phyloP scores from a whole-genome alignment of 2,113 vertebrate genomes.

The Phalacrocorax aristotelis region DNA sequence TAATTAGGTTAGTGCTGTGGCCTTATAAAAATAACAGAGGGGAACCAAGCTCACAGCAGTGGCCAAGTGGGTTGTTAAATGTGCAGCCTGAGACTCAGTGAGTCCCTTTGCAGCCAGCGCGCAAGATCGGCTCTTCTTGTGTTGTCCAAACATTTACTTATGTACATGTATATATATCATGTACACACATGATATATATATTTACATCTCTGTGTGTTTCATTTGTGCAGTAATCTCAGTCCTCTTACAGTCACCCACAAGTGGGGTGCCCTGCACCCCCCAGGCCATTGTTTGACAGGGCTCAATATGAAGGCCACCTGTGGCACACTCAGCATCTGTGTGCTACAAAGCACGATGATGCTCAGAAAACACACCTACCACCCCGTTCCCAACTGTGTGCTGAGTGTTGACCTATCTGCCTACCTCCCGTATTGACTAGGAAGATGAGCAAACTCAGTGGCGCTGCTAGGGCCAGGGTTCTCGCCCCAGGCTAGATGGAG shows the following conservation, averaged over 20 bases:
- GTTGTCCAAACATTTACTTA: background rate
- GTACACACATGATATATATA: accelerated
- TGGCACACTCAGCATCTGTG: background rate
- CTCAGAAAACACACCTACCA: background rate
- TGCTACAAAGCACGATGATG: background rate
- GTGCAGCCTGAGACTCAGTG: accelerated
- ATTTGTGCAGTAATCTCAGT: background rate
- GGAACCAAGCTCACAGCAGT: background rate
- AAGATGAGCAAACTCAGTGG: background rate
- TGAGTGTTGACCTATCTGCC: background rate
- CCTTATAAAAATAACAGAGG: background rate
- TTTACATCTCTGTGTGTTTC: background rate
- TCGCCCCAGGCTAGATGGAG: background rate
- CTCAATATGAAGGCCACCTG: background rate
- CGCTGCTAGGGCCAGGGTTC: background rate
- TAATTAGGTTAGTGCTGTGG: constrained; percentile 8
- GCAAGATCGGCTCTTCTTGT: accelerated
- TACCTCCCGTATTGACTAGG: background rate
- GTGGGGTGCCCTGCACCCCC: background rate
- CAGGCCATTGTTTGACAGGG: background rate
- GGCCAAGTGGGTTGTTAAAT: background rate
- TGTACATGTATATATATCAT: too few species aligned
- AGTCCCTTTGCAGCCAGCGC: background rate
- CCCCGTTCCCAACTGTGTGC: accelerated
- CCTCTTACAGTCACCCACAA: background rate